Conservation (phyloP, 2,888 invertebrate species). For the Piscicola geometra region DNA sequence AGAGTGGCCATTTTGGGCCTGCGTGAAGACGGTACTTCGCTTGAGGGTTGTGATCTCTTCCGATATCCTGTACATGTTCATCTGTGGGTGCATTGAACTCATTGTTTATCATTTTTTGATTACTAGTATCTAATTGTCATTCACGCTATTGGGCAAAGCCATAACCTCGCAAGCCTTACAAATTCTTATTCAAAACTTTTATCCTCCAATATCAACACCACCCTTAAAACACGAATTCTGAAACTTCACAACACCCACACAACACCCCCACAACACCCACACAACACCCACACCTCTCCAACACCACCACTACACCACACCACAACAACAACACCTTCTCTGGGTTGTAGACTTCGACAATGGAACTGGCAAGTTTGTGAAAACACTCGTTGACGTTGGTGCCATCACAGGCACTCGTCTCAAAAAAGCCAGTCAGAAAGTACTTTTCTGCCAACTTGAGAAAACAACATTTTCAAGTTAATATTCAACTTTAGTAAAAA, state of each 20-base stretch:
- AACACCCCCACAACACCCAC: neutral
- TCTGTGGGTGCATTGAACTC: neutral
- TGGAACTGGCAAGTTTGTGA: conserved; percentile 48
- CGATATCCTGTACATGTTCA: conserved; percentile 30
- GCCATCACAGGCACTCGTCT: conserved; percentile 51
- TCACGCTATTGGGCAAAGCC: no score
- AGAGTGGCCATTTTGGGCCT: no score
- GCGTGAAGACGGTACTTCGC: neutral
- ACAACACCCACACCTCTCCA: neutral
- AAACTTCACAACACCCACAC: neutral
- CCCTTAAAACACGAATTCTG: neutral
- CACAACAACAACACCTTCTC: conserved; percentile 45
- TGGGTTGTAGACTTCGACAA: conserved; percentile 50
- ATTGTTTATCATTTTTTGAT: neutral
- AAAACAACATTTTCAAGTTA: no score
- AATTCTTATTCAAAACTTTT: no score
- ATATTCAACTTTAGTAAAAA: no score
- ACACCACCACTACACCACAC: no score
- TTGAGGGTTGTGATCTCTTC: conserved; percentile 23
- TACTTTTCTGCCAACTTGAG: conserved; percentile 49
- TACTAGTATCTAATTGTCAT: no score
- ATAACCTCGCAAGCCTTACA: no score
- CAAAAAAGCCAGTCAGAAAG: conserved; percentile 49
- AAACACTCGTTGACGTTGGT: conserved; percentile 48
- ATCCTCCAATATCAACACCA: no score